Evolutionary conservation across 2,113 vertebrate genomes (phyloP).

Genomic region (Dendropsophus ebraccatus): DNA sequence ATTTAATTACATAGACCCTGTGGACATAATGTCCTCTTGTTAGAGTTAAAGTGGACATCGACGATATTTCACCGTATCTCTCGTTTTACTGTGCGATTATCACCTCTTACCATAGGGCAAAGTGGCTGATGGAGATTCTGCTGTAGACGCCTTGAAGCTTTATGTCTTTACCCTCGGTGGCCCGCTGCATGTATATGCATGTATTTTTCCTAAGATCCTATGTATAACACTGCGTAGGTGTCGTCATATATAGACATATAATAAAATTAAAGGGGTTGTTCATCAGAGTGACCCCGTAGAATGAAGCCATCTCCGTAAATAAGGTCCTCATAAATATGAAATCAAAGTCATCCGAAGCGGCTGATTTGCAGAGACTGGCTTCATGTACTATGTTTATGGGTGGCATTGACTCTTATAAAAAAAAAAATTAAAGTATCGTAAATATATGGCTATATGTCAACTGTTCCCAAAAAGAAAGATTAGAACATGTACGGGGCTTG

Average conservation of each 20-base stretch:
- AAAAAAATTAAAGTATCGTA: no score
- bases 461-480: no score
- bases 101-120: slow-evolving; percentile 31
- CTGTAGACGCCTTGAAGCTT: neutral
- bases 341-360: no score
- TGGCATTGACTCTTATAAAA: no score
- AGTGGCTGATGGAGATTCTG: neutral
- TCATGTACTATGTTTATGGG: no score
- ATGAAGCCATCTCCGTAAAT: no score
- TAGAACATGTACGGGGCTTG: no score
- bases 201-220: neutral
- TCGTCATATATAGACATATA: neutral
- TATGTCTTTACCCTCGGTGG: neutral
- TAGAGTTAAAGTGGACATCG: slow-evolving; percentile 47
- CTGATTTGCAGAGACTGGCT: no score
- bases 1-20: slow-evolving; percentile 56
- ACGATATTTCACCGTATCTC: slow-evolving; percentile 44
- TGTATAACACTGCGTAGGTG: neutral
- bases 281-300: no score
- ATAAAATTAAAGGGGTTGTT: no score
- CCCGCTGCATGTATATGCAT: neutral
- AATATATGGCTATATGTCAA: no score
- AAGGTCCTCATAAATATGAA: no score
- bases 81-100: slow-evolving; percentile 39
- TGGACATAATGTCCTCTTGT: slow-evolving; percentile 53